Base-by-base conservation (phyloP, 2,113 vertebrate genomes). In the Pheucticus melanocephalus region DNA sequence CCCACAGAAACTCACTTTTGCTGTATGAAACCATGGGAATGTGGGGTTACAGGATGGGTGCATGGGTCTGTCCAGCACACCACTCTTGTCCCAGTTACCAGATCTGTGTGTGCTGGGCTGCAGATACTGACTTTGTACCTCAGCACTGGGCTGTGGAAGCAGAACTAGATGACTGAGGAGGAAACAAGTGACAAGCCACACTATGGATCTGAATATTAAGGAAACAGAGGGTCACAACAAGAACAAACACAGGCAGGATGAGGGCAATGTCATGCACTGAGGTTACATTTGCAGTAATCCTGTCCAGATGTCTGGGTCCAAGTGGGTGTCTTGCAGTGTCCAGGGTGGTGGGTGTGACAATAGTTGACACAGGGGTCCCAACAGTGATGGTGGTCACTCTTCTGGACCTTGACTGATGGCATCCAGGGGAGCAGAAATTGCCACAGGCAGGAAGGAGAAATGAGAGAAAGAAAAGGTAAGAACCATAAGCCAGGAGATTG, bases 351-450 rank as follows among this genome's bases (percentile, higher is more conserved):
- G 59, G 98, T 98, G 78, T 98, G 98, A 97, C 98, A 99, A 97
- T 99, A 98, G 97, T 98, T 98, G 97, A 98, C 96, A 60, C 98
- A 98, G 82, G 98, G 98, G 92, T 99, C 99, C 99, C 99, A 99
- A 80, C 98, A 98, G 82, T 98, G 99, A 51, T 98, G 98, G 82
- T 98, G 98, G 90, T 98, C 98, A 56, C 99, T 99, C 97, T 98
- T 99, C 98, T 99, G 99, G 78, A 99, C 98, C 97, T 99, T 99
- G 87, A 99, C 99, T 99, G 98, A 91, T 96, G 71, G 42, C 50
- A 45, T 50, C 65, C 78, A 94, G 22, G 23, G 13, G 25, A 85
- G 40, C 17, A 92, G 73, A 75, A 83, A 70, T 59, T 54, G 40
- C 30, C 80, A 54, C 11, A 88, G n/a, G 37, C 39, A 88, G 39